A percentile compares a stretch with the other conserved stretches of the same genome.
phyloP scores from a whole-genome alignment of 2,888 invertebrate genomes.

The Tenodera sinensis region DNA sequence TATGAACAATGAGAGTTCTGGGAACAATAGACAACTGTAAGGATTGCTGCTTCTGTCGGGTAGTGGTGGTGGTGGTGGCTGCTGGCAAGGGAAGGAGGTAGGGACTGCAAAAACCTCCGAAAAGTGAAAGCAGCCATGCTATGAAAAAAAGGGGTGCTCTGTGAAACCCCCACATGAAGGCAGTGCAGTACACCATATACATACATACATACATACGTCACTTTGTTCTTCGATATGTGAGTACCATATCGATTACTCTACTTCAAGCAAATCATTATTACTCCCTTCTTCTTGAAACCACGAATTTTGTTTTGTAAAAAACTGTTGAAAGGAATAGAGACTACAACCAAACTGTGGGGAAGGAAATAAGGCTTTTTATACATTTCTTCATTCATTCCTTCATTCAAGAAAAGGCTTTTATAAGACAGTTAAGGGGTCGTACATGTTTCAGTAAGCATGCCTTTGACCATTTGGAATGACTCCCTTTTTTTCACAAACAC shows the following conservation, averaged over 20 bases:
- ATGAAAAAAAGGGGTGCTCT: not conserved
- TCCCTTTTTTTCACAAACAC: too few species aligned
- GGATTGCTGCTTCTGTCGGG: conserved; percentile 26
- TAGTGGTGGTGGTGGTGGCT: not conserved
- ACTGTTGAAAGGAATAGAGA: too few species aligned
- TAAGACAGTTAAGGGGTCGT: too few species aligned
- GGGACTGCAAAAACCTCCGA: conserved; percentile 16
- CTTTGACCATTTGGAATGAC: too few species aligned
- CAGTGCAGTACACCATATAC: not conserved
- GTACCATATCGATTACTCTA: not conserved
- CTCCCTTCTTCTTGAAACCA: too few species aligned
- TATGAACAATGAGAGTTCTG: conserved; percentile 33
- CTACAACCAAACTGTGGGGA: too few species aligned
- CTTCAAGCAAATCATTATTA: too few species aligned
- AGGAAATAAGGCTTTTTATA: too few species aligned
- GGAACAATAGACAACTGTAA: conserved; percentile 34
- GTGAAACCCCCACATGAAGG: not conserved
- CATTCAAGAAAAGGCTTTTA: too few species aligned
- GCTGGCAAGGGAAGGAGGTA: not conserved
- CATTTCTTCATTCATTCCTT: too few species aligned
- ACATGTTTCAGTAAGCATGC: too few species aligned
- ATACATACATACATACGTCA: not conserved
- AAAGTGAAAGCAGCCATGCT: conserved; percentile 9
- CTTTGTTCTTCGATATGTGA: not conserved
- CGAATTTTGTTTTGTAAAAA: too few species aligned